Evolutionary conservation across 1,140 invertebrate species (phyloP).

Genomic region (Drosophila melanica): DNA sequence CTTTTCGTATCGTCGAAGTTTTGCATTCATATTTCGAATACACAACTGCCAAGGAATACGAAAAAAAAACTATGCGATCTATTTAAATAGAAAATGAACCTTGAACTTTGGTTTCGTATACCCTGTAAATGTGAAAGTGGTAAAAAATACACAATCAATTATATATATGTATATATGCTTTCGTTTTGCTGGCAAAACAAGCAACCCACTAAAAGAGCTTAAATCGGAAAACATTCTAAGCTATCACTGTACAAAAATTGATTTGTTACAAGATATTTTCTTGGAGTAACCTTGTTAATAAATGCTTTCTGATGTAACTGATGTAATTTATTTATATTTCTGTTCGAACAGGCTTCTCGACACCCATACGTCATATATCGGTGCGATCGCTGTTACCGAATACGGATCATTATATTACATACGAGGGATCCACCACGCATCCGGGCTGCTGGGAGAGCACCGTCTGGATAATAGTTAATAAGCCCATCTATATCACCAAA

Average conservation of each 20-base stretch:
- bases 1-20: constrained; percentile 40
- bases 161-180: too few species aligned
- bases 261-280: too few species aligned
- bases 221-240: too few species aligned
- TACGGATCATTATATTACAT: constrained; percentile 97
- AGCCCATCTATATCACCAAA: constrained; percentile 97
- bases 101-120: constrained; percentile 60
- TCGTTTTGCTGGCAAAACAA: too few species aligned
- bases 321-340: background rate
- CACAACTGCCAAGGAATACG: constrained; percentile 2
- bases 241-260: too few species aligned
- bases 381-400: constrained; percentile 92
- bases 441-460: constrained; percentile 96
- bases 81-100: constrained; percentile 37
- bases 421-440: constrained; percentile 98
- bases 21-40: constrained; percentile 47
- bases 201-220: too few species aligned
- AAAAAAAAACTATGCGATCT: constrained; percentile 6
- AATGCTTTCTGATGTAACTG: too few species aligned
- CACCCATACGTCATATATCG: constrained; percentile 92
- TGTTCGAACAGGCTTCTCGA: constrained; percentile 87
- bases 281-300: too few species aligned
- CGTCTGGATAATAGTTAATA: constrained; percentile 98
- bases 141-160: too few species aligned
- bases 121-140: background rate